These are phyloP conservation scores for Crypturellus undulatus DNA, from an alignment of 2,113 vertebrate genomes.

Conservation along the genomic window DNA sequence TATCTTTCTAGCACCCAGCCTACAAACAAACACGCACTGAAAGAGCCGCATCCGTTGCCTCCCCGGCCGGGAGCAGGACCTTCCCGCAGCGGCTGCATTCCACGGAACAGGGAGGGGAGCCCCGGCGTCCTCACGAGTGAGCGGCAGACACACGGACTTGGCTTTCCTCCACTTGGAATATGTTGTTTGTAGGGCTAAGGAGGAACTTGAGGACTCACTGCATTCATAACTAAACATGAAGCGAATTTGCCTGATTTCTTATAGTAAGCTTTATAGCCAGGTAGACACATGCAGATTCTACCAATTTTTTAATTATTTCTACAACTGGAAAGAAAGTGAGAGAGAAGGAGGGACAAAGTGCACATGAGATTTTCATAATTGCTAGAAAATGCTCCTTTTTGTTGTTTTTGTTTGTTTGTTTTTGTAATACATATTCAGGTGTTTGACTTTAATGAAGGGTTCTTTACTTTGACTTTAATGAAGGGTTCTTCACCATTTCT, in stretches of 20 bases:
- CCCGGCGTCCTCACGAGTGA: not conserved
- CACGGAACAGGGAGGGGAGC: slow-evolving; percentile 1
- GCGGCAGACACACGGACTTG: slow-evolving; percentile 2
- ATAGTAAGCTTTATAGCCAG: not conserved
- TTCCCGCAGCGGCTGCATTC: slow-evolving; percentile 19
- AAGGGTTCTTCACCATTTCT: not conserved
- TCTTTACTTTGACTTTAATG: not conserved
- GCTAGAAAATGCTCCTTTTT: not conserved
- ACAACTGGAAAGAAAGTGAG: not conserved
- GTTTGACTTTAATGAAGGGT: not conserved
- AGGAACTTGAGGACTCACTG: not conserved
- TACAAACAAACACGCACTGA: not conserved
- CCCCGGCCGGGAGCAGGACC: slow-evolving; percentile 35
- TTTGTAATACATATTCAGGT: not conserved
- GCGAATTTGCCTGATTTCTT: not conserved
- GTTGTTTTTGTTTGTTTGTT: not conserved
- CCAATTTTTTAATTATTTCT: not conserved
- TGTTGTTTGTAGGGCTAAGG: not conserved
- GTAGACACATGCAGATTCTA: not conserved
- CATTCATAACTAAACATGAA: slow-evolving; percentile 14
- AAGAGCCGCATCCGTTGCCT: not conserved
- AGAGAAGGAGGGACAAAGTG: not conserved
- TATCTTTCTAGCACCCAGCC: slow-evolving; percentile 28
- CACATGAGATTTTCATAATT: not conserved
- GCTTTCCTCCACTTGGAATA: not conserved